Evolutionary conservation across 2,113 vertebrate species (phyloP).

Genomic region (Crotalus horridus): DNA sequence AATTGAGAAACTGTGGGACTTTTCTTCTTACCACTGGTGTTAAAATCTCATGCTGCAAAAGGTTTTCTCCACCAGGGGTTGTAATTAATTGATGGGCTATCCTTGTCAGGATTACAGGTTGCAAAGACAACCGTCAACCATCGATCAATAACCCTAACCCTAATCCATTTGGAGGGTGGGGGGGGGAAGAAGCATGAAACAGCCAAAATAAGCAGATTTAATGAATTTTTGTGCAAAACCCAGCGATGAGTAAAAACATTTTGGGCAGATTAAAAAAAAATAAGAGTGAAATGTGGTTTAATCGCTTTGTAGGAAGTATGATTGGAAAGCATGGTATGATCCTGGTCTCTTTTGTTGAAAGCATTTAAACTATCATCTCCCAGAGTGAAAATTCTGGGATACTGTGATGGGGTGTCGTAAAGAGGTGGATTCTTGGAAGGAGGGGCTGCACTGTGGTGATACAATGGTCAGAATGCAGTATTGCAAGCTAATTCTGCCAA

Average conservation of each 20-base stretch:
- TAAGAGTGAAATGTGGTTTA: background rate
- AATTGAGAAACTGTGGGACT: background rate
- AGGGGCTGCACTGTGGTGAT: too few species aligned
- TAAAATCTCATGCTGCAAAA: background rate
- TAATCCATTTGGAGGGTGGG: background rate
- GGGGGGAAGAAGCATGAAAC: background rate
- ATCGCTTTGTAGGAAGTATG: background rate
- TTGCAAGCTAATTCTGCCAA: too few species aligned
- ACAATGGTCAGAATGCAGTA: too few species aligned
- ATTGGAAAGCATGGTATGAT: background rate
- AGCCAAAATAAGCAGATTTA: background rate
- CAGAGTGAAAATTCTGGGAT: background rate
- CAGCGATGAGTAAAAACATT: background rate
- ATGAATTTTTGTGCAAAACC: background rate
- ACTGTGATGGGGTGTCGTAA: too few species aligned
- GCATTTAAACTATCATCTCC: background rate
- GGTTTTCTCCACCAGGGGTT: background rate
- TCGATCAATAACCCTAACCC: background rate
- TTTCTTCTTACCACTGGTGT: background rate
- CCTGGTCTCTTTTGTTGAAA: background rate
- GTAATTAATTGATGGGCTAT: background rate
- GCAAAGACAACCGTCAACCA: background rate
- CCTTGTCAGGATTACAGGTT: background rate
- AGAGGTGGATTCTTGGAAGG: too few species aligned
- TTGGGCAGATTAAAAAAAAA: background rate